These are phyloP conservation scores for Philopedon plagiatum DNA, from an alignment of 2,888 invertebrate genomes.

Conservation along the genomic window DNA sequence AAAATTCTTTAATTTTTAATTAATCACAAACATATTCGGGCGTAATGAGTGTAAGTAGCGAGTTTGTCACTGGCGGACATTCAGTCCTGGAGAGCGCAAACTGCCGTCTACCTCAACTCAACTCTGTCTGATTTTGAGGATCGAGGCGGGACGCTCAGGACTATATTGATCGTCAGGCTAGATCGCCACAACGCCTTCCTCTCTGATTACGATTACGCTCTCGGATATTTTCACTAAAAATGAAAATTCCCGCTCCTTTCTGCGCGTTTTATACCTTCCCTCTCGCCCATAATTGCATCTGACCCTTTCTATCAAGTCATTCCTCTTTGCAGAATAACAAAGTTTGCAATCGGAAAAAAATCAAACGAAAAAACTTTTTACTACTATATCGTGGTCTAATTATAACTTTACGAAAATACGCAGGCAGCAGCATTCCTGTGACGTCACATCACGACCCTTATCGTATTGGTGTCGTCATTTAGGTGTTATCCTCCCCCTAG, in stretches of 20 bases:
- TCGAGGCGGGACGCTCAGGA: conserved; percentile 44
- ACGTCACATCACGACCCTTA: conserved; percentile 37
- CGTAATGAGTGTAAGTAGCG: conserved; percentile 25
- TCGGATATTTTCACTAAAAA: conserved; percentile 38
- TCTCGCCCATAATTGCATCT: conserved; percentile 2
- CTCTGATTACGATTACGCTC: conserved; percentile 30
- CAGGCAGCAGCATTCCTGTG: conserved; percentile 18
- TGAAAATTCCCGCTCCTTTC: conserved; percentile 44
- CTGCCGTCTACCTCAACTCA: conserved; percentile 45
- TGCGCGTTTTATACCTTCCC: conserved; percentile 22
- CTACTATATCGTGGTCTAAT: conserved; percentile 21
- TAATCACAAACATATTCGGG: conserved; percentile 41
- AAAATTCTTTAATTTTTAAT: conserved; percentile 26
- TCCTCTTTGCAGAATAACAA: background rate
- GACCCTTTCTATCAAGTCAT: background rate
- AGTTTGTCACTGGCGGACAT: conserved; percentile 34
- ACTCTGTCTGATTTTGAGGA: conserved; percentile 39
- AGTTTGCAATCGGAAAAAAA: conserved; percentile 31
- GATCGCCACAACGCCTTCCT: conserved; percentile 41
- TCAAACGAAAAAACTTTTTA: conserved; percentile 24
- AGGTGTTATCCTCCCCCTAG: conserved; percentile 12
- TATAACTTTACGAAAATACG: conserved; percentile 25
- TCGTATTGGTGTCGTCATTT: conserved; percentile 41
- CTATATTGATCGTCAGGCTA: conserved; percentile 43
- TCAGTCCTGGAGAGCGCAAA: conserved; percentile 31